A percentile compares a stretch with the other conserved stretches of the same genome.
phyloP scores from a whole-genome alignment of 2,113 vertebrate species.

The Engraulis encrasicolus region DNA sequence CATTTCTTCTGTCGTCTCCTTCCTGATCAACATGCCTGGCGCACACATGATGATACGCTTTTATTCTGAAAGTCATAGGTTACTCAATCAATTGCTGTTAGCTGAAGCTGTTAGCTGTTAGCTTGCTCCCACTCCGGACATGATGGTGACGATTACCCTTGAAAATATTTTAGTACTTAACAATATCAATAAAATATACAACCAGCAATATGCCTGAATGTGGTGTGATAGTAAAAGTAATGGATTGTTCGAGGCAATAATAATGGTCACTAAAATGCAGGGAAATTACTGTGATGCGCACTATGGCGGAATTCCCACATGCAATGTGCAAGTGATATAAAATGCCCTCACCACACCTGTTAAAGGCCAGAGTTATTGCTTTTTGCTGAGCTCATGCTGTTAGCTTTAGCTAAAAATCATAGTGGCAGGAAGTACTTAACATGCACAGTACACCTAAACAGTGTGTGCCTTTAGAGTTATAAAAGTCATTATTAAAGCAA shows the following conservation, averaged over 20 bases:
- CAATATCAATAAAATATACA: background rate
- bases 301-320: background rate
- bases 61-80: background rate
- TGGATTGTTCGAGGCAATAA: background rate
- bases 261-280: background rate
- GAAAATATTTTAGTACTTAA: too few relatives aligned
- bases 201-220: background rate
- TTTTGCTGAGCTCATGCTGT: too few relatives aligned
- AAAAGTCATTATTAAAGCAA: slow-evolving; percentile 4
- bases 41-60: background rate
- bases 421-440: background rate
- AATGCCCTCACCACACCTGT: background rate
- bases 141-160: too few relatives aligned
- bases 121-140: too few relatives aligned
- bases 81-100: too few relatives aligned
- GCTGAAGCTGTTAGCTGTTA: too few relatives aligned
- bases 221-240: background rate
- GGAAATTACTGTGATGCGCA: background rate
- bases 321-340: background rate
- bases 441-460: background rate
- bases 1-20: background rate
- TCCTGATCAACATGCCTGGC: background rate
- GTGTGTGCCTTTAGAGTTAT: background rate
- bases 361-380: background rate
- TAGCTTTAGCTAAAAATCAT: too few relatives aligned